phyloP scores from a whole-genome alignment of 2,797 vertebrate genomes.

The Choloepus didactylus region DNA sequence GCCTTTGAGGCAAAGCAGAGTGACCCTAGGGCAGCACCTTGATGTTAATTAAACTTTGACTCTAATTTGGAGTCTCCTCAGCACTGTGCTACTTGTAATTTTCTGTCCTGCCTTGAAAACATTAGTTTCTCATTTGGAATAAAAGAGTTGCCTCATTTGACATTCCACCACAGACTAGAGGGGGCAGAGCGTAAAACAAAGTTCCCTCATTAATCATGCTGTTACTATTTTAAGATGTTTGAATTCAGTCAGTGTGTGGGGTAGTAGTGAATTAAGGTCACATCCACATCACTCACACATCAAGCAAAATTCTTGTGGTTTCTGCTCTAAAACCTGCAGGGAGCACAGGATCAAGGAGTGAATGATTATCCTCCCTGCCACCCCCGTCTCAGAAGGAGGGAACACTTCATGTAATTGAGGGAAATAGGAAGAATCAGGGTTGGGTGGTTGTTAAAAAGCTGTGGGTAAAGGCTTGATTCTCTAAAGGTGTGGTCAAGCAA shows the following conservation, averaged over 20 bases:
- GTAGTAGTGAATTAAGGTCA: slow-evolving; percentile 77
- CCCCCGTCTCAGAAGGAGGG: not conserved
- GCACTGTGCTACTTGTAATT: not conserved
- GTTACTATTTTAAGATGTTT: slow-evolving; percentile 81
- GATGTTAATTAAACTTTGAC: slow-evolving; percentile 3
- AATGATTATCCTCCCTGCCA: not conserved
- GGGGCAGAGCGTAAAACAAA: slow-evolving; percentile 78
- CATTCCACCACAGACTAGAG: slow-evolving; percentile 76
- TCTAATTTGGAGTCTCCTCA: slow-evolving; percentile 50
- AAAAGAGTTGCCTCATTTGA: slow-evolving; percentile 70
- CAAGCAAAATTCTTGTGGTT: slow-evolving; percentile 65
- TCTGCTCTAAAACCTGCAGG: slow-evolving; percentile 72
- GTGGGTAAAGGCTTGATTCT: not conserved
- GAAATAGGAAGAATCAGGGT: slow-evolving; percentile 43
- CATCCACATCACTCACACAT: slow-evolving; percentile 38
- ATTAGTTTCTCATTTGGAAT: slow-evolving; percentile 60
- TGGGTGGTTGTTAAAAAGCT: not conserved
- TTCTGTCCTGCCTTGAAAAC: slow-evolving; percentile 58
- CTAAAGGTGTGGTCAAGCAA: not conserved
- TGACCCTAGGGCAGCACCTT: not conserved
- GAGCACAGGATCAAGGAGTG: slow-evolving; percentile 62
- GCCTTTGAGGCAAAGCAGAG: not conserved
- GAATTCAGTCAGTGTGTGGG: slow-evolving; percentile 32
- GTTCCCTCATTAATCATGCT: slow-evolving; percentile 78
- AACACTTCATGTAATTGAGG: not conserved